phyloP scores from a whole-genome alignment of 2,888 invertebrate species.

The Didymodactylos carnosus region DNA sequence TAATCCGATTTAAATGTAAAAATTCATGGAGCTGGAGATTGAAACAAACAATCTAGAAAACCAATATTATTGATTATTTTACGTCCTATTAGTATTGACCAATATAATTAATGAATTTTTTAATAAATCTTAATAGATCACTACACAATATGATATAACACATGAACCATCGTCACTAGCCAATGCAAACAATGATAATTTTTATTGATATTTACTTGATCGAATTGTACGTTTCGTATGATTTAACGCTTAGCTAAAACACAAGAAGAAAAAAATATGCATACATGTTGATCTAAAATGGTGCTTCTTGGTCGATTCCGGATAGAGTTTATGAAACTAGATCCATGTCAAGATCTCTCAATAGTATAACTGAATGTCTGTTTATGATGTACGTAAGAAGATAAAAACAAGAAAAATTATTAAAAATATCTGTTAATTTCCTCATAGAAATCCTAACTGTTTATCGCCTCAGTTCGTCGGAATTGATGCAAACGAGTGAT shows the following conservation, averaged over 20 bases:
- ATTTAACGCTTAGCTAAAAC: background rate
- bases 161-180: slow-evolving; percentile 77
- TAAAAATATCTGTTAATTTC: too few species aligned
- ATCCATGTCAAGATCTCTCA: too few species aligned
- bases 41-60: slow-evolving; percentile 10
- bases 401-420: too few species aligned
- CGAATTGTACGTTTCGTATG: slow-evolving; percentile 48
- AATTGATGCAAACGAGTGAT: too few species aligned
- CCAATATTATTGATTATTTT: slow-evolving; percentile 3
- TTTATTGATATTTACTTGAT: slow-evolving; percentile 65
- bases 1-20: slow-evolving; percentile 11
- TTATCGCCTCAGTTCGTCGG: too few species aligned
- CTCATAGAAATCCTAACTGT: too few species aligned
- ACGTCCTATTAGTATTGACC: slow-evolving; percentile 49
- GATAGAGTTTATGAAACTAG: too few species aligned
- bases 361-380: too few species aligned
- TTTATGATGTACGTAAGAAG: too few species aligned
- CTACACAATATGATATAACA: slow-evolving; percentile 83
- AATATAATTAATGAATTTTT: slow-evolving; percentile 92
- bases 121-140: slow-evolving; percentile 81
- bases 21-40: slow-evolving; percentile 13
- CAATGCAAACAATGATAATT: slow-evolving; percentile 87
- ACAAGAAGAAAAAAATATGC: background rate
- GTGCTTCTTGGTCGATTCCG: too few species aligned
- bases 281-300: too few species aligned